A percentile compares a stretch with the other conserved stretches of the same genome.
phyloP scores from a whole-genome alignment of 2,888 invertebrate species.

The Cinara cedri region DNA sequence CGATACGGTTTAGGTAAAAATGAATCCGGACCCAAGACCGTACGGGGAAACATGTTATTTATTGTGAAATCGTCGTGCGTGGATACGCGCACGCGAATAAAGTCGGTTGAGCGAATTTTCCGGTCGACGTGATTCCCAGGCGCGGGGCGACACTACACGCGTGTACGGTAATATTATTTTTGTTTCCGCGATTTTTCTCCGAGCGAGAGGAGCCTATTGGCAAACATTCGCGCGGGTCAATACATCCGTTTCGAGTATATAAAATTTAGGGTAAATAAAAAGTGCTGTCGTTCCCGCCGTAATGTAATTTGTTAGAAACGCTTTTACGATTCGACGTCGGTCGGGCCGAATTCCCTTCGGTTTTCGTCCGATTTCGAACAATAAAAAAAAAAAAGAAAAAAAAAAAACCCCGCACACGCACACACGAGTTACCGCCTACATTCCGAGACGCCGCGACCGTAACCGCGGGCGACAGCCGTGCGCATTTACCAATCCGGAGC shows the following conservation, averaged over 20 bases:
- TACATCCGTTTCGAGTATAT: constrained; percentile 18
- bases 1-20: too few species aligned
- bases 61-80: too few species aligned
- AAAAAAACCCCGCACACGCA: too few species aligned
- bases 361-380: constrained; percentile 14
- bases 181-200: neutral
- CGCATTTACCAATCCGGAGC: too few species aligned
- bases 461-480: neutral
- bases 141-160: too few species aligned
- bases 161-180: neutral
- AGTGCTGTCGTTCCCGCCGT: constrained; percentile 10
- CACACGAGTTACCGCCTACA: neutral
- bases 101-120: constrained; percentile 19
- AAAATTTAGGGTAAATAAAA: constrained; percentile 15
- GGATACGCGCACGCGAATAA: neutral
- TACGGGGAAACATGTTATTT: too few species aligned
- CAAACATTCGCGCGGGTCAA: constrained; percentile 16
- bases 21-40: too few species aligned
- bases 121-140: constrained; percentile 3
- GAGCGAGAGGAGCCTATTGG: neutral
- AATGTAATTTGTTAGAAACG: constrained; percentile 23
- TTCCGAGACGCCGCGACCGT: neutral
- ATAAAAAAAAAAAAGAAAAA: constrained; percentile 1
- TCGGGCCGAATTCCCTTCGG: constrained; percentile 18
- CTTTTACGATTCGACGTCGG: constrained; percentile 13